Conservation (phyloP, 2,888 invertebrate species). For the Ormyrus nitidulus region DNA sequence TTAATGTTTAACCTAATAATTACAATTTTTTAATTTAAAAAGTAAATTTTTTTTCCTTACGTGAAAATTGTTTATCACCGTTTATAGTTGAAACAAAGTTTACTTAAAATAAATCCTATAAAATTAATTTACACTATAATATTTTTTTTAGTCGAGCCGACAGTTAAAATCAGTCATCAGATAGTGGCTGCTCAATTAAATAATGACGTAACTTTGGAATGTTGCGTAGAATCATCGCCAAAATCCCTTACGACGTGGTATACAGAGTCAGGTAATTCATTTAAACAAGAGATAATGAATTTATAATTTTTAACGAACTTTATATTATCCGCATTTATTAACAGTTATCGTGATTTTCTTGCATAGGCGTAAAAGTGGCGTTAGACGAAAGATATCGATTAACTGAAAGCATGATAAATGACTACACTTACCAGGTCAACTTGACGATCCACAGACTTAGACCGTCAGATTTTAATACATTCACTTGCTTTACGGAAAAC, state of each 20-base stretch:
- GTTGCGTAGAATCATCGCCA: conserved; percentile 92
- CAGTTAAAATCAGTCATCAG: conserved; percentile 90
- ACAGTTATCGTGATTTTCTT: no score
- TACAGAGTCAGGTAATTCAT: conserved; percentile 82
- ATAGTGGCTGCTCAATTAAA: conserved; percentile 89
- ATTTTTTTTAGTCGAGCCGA: conserved; percentile 84
- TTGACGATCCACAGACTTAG: conserved; percentile 85
- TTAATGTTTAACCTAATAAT: neutral
- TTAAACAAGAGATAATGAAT: neutral
- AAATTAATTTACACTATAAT: no score
- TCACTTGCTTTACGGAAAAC: conserved; percentile 89
- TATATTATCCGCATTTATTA: no score
- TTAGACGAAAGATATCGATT: conserved; percentile 86
- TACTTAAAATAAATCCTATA: neutral
- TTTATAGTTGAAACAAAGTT: neutral
- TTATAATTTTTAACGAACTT: no score
- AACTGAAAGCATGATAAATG: conserved; percentile 84
- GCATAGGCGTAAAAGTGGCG: conserved; percentile 84
- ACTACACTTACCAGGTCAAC: conserved; percentile 89
- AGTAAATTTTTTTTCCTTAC: neutral
- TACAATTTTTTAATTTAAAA: neutral
- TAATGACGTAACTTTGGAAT: conserved; percentile 88
- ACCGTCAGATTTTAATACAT: conserved; percentile 86
- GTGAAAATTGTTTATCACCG: neutral
- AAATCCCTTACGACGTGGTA: conserved; percentile 93